Conservation (phyloP, 2,888 invertebrate genomes). For the Microctonus aethiopoides region DNA sequence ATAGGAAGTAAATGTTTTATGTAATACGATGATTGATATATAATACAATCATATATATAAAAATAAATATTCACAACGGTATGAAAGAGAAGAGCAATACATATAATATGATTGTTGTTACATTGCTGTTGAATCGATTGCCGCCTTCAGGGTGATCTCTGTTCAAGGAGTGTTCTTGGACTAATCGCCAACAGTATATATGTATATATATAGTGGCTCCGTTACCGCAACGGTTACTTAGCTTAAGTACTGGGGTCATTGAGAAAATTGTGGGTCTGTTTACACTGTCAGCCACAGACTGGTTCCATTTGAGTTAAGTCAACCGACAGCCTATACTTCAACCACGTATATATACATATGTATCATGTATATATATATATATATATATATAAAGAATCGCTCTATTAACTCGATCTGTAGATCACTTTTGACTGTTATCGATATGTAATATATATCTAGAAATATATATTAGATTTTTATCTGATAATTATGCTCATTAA, state of each 20-base stretch:
- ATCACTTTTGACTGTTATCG: not conserved
- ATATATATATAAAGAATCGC: slow-evolving; percentile 52
- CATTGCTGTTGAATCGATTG: slow-evolving; percentile 34
- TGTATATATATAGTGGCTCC: slow-evolving; percentile 42
- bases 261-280: slow-evolving; percentile 66
- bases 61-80: not conserved
- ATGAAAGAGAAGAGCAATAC: not conserved
- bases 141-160: slow-evolving; percentile 37
- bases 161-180: slow-evolving; percentile 36
- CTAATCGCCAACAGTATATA: slow-evolving; percentile 52
- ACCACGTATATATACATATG: slow-evolving; percentile 29
- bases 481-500: too few relatives aligned
- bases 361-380: not conserved
- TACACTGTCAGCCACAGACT: slow-evolving; percentile 65
- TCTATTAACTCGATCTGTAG: slow-evolving; percentile 51
- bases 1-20: not conserved
- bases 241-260: slow-evolving; percentile 62
- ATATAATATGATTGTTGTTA: slow-evolving; percentile 15
- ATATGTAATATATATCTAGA: too few relatives aligned
- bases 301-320: slow-evolving; percentile 61
- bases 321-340: slow-evolving; percentile 64
- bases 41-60: too few relatives aligned
- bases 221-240: slow-evolving; percentile 60
- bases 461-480: too few relatives aligned
- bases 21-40: not conserved